phyloP scores from a whole-genome alignment of 1,140 invertebrate species.

The Delia radicum region DNA sequence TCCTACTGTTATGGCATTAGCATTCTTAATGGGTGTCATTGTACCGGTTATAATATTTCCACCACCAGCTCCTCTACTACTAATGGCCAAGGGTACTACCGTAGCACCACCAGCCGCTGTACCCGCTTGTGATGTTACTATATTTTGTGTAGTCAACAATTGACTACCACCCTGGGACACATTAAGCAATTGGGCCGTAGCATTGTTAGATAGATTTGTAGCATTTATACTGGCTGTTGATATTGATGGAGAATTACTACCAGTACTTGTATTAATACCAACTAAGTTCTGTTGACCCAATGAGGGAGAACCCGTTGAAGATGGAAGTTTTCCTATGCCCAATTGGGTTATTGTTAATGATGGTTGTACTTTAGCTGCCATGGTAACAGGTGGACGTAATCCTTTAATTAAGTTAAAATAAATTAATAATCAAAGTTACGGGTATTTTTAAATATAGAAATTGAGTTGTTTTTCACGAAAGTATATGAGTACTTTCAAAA shows the following conservation, averaged over 20 bases:
- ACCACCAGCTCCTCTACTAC: slow-evolving; percentile 34
- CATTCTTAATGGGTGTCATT: slow-evolving; percentile 48
- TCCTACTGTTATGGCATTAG: slow-evolving; percentile 44
- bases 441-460: too few species aligned
- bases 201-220: slow-evolving; percentile 29
- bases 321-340: slow-evolving; percentile 46
- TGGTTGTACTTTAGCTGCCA: slow-evolving; percentile 51
- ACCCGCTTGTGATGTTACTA: slow-evolving; percentile 27
- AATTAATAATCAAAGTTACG: too few species aligned
- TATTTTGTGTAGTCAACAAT: slow-evolving; percentile 27
- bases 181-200: slow-evolving; percentile 33
- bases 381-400: slow-evolving; percentile 47
- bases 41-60: slow-evolving; percentile 48
- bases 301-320: not conserved
- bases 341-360: slow-evolving; percentile 53
- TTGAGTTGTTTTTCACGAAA: too few species aligned
- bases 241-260: slow-evolving; percentile 19
- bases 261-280: slow-evolving; percentile 17
- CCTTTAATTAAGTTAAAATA: slow-evolving; percentile 28
- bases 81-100: slow-evolving; percentile 47
- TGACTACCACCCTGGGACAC: slow-evolving; percentile 30
- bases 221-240: slow-evolving; percentile 14
- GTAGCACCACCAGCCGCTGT: slow-evolving; percentile 42
- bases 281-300: slow-evolving; percentile 27
- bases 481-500: too few species aligned